phyloP scores from a whole-genome alignment of 35 echinoderm and acorn worm genomes.

The Stichopus chloronotus region DNA sequence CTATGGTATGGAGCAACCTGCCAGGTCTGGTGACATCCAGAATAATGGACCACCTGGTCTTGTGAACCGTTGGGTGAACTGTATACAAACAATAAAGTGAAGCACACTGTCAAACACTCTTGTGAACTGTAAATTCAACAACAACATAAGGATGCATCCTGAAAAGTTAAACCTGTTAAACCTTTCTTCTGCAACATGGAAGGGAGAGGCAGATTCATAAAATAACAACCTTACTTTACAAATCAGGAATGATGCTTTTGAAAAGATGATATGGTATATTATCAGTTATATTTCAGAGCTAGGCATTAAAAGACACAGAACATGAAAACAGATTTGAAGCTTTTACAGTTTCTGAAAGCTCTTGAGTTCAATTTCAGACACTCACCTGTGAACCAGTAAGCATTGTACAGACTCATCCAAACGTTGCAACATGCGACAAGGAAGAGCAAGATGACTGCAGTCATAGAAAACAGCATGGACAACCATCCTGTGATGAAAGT shows the following conservation, averaged over 20 bases:
- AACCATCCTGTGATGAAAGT: slow-evolving; percentile 69
- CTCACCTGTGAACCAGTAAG: slow-evolving; percentile 62
- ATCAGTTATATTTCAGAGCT: too few species aligned
- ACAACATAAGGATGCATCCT: not conserved
- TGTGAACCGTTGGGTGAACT: slow-evolving; percentile 68
- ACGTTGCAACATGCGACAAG: slow-evolving; percentile 43
- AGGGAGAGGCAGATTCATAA: not conserved
- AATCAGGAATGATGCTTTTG: not conserved
- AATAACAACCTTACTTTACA: not conserved
- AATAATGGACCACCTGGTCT: slow-evolving; percentile 77
- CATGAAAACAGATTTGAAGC: too few species aligned
- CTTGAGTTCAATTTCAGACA: not conserved
- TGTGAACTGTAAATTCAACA: not conserved
- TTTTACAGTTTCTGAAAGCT: not conserved
- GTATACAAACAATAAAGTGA: slow-evolving; percentile 20
- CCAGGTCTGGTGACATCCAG: slow-evolving; percentile 59
- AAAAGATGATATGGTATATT: not conserved
- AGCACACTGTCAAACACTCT: not conserved
- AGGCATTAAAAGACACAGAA: too few species aligned
- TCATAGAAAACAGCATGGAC: slow-evolving; percentile 14
- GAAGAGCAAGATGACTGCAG: slow-evolving; percentile 20
- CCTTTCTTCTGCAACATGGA: not conserved
- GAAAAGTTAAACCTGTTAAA: not conserved
- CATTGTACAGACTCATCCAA: slow-evolving; percentile 57
- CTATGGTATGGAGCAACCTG: slow-evolving; percentile 59